phyloP scores from a whole-genome alignment of 2,797 vertebrate species.

The Xyrichtys novacula region DNA sequence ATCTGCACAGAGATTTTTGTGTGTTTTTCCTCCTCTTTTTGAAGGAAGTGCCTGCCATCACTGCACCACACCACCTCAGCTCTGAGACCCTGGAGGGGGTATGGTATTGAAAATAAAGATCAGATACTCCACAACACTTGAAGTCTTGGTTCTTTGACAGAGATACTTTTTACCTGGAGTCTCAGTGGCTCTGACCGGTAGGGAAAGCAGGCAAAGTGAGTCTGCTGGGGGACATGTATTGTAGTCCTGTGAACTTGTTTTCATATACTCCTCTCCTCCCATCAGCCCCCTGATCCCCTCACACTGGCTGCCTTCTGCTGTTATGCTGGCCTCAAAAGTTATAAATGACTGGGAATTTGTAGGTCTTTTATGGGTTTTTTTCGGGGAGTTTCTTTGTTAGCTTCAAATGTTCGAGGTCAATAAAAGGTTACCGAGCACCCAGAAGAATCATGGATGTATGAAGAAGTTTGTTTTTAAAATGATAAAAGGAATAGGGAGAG shows the following conservation, averaged over 20 bases:
- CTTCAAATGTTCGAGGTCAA: slow-evolving; percentile 74
- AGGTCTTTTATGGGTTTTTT: slow-evolving; percentile 65
- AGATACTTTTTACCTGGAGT: not conserved
- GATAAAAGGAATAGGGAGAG: slow-evolving; percentile 69
- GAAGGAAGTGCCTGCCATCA: slow-evolving; percentile 10
- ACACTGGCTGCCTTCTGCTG: slow-evolving; percentile 50
- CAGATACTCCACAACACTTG: not conserved
- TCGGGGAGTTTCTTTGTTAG: slow-evolving; percentile 61
- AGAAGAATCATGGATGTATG: slow-evolving; percentile 71
- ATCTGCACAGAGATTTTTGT: slow-evolving; percentile 1
- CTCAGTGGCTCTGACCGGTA: slow-evolving; percentile 5
- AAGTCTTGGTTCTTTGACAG: not conserved
- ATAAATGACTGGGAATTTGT: slow-evolving; percentile 70
- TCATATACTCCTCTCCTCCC: slow-evolving; percentile 31
- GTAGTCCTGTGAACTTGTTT: slow-evolving; percentile 44
- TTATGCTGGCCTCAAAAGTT: slow-evolving; percentile 66
- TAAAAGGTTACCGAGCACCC: slow-evolving; percentile 66
- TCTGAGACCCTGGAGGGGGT: slow-evolving; percentile 2
- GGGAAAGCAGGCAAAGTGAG: slow-evolving; percentile 13
- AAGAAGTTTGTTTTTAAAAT: slow-evolving; percentile 74
- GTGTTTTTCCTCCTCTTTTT: not conserved
- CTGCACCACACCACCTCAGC: not conserved
- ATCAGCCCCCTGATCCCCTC: slow-evolving; percentile 19
- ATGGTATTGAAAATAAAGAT: not conserved
- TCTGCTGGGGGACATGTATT: slow-evolving; percentile 12